Base-by-base conservation (phyloP, 2,797 vertebrate genomes). In the Silurus aristotelis region DNA sequence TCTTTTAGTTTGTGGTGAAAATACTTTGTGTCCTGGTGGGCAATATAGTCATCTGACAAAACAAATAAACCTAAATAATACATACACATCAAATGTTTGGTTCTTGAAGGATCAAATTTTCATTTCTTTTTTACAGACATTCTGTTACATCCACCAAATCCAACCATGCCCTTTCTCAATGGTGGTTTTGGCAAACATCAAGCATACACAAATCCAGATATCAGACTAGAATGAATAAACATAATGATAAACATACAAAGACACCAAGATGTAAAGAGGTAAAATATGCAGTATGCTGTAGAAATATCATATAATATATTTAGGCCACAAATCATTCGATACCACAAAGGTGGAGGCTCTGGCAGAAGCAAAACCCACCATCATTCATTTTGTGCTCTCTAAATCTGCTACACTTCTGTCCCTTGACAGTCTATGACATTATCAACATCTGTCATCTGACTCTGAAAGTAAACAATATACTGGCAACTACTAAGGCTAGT, bases 161-260 rank as follows among this genome's bases (percentile, higher is more conserved):
- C 73, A 38, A 25, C 73, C 17, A 77, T 27, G 38, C 9, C n/a
- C 5, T 78, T 78, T 13, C 19, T 56, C 31, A 61, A 14, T 22
- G 27, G 58, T 22, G 31, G 48, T 78, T 60, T n/a, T 61, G 61
- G 76, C 55, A 61, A 72, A 85, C 13, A 1, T 81, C 79, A 20
- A 66, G 43, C 20, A 80, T 55, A 68, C 31, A 82, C 67, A 82
- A 43, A 60, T 31, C 22, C 55, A 19, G 12, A 56, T 46, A 48
- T 58, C 38, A 56, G 75, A 58, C 38, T 17, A 60, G 31, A 52
- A 84, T 61, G 43, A 80, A 60, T 72, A 80, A 80, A 80, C 46
- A 71, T 17, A n/a, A 9, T 48, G 76, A 75, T 31, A 64, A 73
- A 67, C 79, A 80, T 46, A 61, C 15, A 52, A 78, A 43, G 25